phyloP scores from a whole-genome alignment of 2,797 vertebrate species.

The Echiichthys vipera region DNA sequence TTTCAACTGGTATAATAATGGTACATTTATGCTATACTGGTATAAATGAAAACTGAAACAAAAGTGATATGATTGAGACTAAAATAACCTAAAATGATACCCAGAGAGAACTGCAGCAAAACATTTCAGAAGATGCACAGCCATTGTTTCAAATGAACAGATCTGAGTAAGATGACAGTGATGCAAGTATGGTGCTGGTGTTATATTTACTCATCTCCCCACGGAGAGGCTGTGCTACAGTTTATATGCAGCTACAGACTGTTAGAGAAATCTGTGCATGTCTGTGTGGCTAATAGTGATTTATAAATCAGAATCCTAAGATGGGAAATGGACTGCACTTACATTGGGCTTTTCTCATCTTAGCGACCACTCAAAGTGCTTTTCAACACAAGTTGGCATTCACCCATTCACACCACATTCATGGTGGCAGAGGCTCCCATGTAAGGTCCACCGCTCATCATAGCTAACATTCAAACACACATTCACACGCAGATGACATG shows the following conservation, averaged over 20 bases:
- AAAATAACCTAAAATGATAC: background rate
- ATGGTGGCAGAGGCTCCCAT: no score
- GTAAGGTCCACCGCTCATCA: no score
- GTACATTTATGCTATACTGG: no score
- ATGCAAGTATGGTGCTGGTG: background rate
- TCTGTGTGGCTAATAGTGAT: background rate
- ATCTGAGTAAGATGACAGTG: conserved; percentile 20
- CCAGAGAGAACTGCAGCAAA: background rate
- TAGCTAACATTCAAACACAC: no score
- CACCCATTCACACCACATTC: no score
- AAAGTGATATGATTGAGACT: conserved; percentile 20
- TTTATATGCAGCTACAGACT: background rate
- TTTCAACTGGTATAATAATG: background rate
- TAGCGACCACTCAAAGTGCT: no score
- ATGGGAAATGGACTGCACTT: no score
- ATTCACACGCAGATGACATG: no score
- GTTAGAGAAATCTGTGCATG: background rate
- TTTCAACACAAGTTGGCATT: no score
- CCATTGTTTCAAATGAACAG: background rate
- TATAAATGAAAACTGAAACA: conserved; percentile 11
- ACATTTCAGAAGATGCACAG: conserved; percentile 17
- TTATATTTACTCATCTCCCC: conserved; percentile 20
- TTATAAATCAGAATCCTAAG: background rate
- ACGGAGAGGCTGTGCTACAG: conserved; percentile 5
- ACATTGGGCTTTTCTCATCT: no score